Conservation (phyloP, 2,113 vertebrate species). For the Neolamprologus brichardi region DNA sequence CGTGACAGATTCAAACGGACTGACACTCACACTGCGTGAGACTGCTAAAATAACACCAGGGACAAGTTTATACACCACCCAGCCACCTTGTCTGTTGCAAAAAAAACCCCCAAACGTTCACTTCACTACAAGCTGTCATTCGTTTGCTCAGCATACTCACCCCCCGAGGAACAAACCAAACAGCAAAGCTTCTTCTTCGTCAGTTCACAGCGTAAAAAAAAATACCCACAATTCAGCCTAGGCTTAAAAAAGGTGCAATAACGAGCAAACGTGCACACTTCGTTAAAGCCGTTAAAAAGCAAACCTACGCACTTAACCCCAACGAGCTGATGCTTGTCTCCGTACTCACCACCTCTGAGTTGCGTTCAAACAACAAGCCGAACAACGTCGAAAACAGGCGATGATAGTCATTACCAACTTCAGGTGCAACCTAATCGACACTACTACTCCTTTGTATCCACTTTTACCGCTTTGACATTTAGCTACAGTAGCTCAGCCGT, state of each 20-base stretch:
- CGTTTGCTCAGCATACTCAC: conserved; percentile 21
- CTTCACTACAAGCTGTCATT: conserved; percentile 41
- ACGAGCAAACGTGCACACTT: neutral
- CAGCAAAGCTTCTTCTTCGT: neutral
- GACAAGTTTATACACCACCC: conserved; percentile 16
- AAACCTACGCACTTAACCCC: conserved; percentile 51
- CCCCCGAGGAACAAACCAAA: conserved; percentile 33
- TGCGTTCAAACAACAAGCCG: conserved; percentile 5
- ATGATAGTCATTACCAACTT: neutral
- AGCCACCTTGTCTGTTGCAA: neutral
- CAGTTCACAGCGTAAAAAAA: neutral
- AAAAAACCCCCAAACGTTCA: fast-evolving
- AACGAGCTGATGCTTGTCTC: neutral
- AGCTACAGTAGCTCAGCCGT: neutral
- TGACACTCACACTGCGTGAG: neutral
- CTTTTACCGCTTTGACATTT: neutral
- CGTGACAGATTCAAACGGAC: neutral
- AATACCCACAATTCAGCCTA: neutral
- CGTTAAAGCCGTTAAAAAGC: neutral
- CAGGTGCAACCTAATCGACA: neutral
- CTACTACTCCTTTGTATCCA: neutral
- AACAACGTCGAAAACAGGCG: conserved; percentile 9
- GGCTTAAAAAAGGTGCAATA: conserved; percentile 31
- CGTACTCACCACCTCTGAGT: neutral
- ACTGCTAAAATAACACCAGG: neutral